A percentile compares a stretch with the other conserved stretches of the same genome.
Conservation (phyloP, 2,113 vertebrate genomes). For the Hippocampus barbouri region DNA sequence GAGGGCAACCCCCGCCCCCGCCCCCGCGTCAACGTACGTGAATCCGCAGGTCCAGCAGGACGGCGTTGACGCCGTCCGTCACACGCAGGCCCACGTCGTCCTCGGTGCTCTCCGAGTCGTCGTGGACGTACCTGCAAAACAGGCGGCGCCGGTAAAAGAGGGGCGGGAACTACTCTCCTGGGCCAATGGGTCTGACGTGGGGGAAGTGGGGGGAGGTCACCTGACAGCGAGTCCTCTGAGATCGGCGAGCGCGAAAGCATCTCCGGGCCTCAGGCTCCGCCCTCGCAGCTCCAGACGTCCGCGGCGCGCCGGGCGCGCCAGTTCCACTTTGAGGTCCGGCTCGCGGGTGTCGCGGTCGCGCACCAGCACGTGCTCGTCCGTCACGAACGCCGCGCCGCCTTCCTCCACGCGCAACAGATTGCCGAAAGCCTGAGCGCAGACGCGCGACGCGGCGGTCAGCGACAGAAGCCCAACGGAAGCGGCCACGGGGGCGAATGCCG, state of each 20-base stretch:
- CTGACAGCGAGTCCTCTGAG: conserved; percentile 56
- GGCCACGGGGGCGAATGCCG: too few species aligned
- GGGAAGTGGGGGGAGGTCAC: background rate
- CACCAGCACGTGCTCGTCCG: conserved; percentile 69
- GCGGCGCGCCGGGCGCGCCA: conserved; percentile 44
- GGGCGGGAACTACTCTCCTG: background rate
- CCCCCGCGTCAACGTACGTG: conserved; percentile 31
- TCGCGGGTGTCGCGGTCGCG: conserved; percentile 66
- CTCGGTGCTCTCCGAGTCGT: conserved; percentile 83
- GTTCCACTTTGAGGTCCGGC: conserved; percentile 56
- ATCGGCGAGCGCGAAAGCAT: conserved; percentile 60
- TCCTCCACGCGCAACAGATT: conserved; percentile 72
- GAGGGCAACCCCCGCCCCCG: background rate
- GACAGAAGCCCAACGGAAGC: background rate
- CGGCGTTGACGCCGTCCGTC: conserved; percentile 83
- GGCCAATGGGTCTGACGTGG: background rate
- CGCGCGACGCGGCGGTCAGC: too few species aligned
- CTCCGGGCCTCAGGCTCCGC: conserved; percentile 40
- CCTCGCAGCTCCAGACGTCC: conserved; percentile 62
- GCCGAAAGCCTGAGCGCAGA: conserved; percentile 67
- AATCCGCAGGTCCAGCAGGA: conserved; percentile 58
- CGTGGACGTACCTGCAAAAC: conserved; percentile 78
- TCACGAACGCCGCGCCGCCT: conserved; percentile 58
- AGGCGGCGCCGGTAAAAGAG: background rate
- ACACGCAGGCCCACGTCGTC: conserved; percentile 77